Evolutionary conservation across 2,113 vertebrate genomes (phyloP), one percentile per base, ranked within the genome.

Genomic region (Hippoglossus stenolepis): DNA sequence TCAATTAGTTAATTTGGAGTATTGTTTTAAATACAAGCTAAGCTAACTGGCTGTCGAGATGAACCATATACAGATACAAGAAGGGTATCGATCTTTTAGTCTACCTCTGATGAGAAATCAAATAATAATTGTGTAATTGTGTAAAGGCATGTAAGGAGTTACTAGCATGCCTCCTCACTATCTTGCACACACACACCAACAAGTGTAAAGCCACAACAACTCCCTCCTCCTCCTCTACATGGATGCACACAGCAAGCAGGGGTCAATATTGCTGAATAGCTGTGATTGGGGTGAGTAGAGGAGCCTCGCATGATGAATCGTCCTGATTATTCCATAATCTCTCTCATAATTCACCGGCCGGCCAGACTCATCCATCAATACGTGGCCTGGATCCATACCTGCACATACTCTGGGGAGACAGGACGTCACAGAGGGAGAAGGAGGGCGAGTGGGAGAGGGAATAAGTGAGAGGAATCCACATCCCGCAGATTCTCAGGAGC

Each of bases 271-370:
- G 89, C 85, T 91, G 90, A 91, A 79, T 85, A 59, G 83, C 78
- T 74, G 74, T 80, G 87, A 86, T 86, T 77, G 78, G 86, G 77
- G 78, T 80, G 85, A 88, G 84, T 35, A 20, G 72, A 82, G 60
- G 51, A 73, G 59, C 20, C 26, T 70, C 77, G 85, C 69, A 86
- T 91, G 90, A 91, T 89, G 66, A 88, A 92, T 92, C 76, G 78
- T 83, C 81, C 82, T 82, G 89, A 91, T 89, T 91, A 84, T 87
- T 72, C 76, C 77, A 87, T 92, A 90, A 92, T 90, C 78, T 69
- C 49, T 63, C 74, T 68, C 75, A 90, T 90, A 86, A 92, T 90
- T 91, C 90, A 85, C 63, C 9, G 26, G 61, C 62, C 53, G 3
- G 70, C 54, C 63, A 2, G 45, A 73, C 82, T 83, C 90, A 87